Base-by-base conservation (phyloP, 2,113 vertebrate species). In the Phaethon lepturus region DNA sequence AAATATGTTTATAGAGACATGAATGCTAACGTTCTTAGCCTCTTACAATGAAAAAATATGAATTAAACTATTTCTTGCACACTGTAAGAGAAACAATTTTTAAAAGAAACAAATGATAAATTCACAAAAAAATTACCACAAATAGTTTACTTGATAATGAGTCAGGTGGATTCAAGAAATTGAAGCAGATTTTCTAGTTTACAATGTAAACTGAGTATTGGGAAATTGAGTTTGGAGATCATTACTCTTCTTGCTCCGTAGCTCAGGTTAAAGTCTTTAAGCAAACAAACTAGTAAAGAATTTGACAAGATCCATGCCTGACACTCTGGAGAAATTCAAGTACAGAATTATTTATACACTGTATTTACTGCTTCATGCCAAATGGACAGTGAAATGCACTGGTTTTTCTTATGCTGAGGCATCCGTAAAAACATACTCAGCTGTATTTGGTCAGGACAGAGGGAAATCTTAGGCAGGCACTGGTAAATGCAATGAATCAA, bases 1-100 rank as follows among this genome's bases (percentile, higher is more conserved):
- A 93, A 95, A 47, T 91, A 95, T 74, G 60, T 95, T 95, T 92
- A 86, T 85, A 82, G 80, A 94, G 74, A 86, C 67, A 93, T 1
- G 0, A 91, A 86, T 88, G 85, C 66, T 85, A 94, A 86, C 80
- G 86, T 60, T 74, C 77, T 85, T 95, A 93, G 76, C 35, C 52
- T 82, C 44, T 92, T 71, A 76, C 35, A 94, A 68, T 64, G 63
- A 83, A 95, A 95, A 82, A 78, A 81, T 10, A 76, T 6, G 40
- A 93, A 93, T 89, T 89, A 68, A 84, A 87, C 26, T 66, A 44
- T 71, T 95, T 77, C 25, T 88, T 84, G 52, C 26, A 74, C 38
- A 28, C 14, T 47, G 3, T 29, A 59, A 56, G 8, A 82, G 22
- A 92, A 82, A 87, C 6, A 25, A 6, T 73, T 88, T 82, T 76